Conservation (phyloP, 1,140 invertebrate genomes). For the Lordiphosa stackelbergi region DNA sequence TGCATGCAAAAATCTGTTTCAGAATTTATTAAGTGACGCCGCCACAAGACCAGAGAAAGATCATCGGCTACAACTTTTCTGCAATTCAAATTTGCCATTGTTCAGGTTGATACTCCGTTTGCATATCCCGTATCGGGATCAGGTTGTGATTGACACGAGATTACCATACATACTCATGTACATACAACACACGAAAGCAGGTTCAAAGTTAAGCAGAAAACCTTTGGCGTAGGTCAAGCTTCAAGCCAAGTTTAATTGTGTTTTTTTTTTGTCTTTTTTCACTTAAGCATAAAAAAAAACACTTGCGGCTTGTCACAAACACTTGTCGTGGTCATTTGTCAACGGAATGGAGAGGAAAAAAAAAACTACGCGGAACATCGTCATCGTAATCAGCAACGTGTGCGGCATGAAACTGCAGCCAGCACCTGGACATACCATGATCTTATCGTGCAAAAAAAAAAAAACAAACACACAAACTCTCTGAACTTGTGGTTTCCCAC, state of each 20-base stretch:
- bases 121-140: constrained; percentile 49
- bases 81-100: constrained; percentile 73
- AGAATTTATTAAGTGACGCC: constrained; percentile 75
- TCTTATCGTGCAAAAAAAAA: constrained; percentile 44
- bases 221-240: constrained; percentile 60
- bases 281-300: constrained; percentile 43
- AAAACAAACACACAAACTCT: constrained; percentile 5
- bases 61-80: constrained; percentile 44
- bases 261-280: constrained; percentile 47
- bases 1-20: constrained; percentile 71
- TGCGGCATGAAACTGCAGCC: constrained; percentile 49
- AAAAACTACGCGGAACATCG: constrained; percentile 37
- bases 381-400: constrained; percentile 72
- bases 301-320: constrained; percentile 73
- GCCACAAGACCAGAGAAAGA: constrained; percentile 1
- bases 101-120: constrained; percentile 44
- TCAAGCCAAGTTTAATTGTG: constrained; percentile 63
- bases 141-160: constrained; percentile 65
- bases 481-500: constrained; percentile 3
- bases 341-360: constrained; percentile 28
- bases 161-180: constrained; percentile 49
- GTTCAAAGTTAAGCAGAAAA: constrained; percentile 65
- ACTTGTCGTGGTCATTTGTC: constrained; percentile 71
- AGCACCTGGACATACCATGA: constrained; percentile 42
- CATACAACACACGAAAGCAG: constrained; percentile 25